A percentile compares a stretch with the other conserved stretches of the same genome.
Conservation (phyloP, 2,113 vertebrate species). For the Riparia riparia region DNA sequence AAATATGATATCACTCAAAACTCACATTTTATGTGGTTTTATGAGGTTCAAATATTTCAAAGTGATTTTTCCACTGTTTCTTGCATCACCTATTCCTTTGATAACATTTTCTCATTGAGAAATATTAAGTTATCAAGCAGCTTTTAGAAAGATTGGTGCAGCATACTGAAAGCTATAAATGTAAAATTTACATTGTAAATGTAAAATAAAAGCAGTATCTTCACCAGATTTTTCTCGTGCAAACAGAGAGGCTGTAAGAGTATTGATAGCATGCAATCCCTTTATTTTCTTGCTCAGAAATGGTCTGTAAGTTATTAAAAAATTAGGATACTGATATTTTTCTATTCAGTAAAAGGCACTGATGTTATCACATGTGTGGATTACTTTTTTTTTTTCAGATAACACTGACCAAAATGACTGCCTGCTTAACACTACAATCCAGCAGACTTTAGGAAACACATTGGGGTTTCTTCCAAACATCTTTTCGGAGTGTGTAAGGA, state of each 20-base stretch:
- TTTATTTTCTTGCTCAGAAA: neutral
- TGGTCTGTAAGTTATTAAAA: conserved; percentile 8
- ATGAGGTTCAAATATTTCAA: neutral
- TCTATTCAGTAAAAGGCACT: conserved; percentile 30
- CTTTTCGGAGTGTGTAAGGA: neutral
- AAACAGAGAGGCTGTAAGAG: neutral
- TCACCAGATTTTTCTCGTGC: neutral
- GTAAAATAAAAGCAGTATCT: neutral
- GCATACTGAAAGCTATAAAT: neutral
- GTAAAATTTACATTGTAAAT: neutral
- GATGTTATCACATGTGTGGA: neutral
- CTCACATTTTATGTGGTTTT: neutral
- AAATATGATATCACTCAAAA: neutral
- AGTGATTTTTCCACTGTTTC: neutral
- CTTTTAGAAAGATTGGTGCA: neutral
- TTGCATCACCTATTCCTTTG: neutral
- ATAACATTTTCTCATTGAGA: neutral
- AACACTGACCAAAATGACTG: neutral
- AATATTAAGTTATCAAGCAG: neutral
- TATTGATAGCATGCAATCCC: neutral
- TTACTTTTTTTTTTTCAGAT: neutral
- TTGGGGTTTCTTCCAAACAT: neutral
- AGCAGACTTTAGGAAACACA: neutral
- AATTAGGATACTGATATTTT: conserved; percentile 37
- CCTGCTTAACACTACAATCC: neutral